These are phyloP conservation scores for Chaenogobius annularis DNA, from an alignment of 2,113 vertebrate genomes.

Conservation along the genomic window DNA sequence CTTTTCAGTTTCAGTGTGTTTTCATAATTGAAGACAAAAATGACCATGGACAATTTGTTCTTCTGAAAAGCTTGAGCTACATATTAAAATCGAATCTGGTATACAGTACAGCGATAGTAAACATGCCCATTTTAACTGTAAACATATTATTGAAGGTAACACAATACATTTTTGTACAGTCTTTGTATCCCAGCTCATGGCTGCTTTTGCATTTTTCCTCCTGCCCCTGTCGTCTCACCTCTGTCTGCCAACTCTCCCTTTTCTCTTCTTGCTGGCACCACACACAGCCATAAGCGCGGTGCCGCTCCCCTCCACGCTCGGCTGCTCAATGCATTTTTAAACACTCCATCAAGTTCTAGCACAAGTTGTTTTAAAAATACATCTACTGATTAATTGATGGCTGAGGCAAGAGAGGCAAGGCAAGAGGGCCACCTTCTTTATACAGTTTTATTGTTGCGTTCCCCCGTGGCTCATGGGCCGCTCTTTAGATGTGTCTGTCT, in stretches of 20 bases:
- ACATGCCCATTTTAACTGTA: background rate
- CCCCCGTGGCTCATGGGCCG: constrained; percentile 27
- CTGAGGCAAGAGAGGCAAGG: constrained; percentile 45
- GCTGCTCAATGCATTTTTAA: constrained; percentile 76
- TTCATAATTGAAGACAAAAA: no score
- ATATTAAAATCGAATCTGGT: background rate
- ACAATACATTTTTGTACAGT: background rate
- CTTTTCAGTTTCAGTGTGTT: no score
- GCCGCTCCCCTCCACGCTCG: constrained; percentile 49
- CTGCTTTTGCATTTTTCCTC: background rate
- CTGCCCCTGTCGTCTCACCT: constrained; percentile 24
- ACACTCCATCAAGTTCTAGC: constrained; percentile 74
- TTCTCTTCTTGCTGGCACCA: constrained; percentile 14
- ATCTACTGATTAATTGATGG: constrained; percentile 79
- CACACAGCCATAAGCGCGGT: constrained; percentile 34
- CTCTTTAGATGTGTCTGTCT: constrained; percentile 18
- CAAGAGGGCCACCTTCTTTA: constrained; percentile 45
- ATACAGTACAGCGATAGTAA: background rate
- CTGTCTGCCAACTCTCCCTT: constrained; percentile 43
- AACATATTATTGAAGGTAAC: no score
- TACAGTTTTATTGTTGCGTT: constrained; percentile 22
- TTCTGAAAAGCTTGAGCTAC: background rate
- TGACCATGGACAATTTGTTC: background rate
- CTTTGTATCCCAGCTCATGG: background rate
- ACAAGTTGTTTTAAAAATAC: constrained; percentile 78